phyloP scores from a whole-genome alignment of 2,797 vertebrate genomes.

The Mus caroli region DNA sequence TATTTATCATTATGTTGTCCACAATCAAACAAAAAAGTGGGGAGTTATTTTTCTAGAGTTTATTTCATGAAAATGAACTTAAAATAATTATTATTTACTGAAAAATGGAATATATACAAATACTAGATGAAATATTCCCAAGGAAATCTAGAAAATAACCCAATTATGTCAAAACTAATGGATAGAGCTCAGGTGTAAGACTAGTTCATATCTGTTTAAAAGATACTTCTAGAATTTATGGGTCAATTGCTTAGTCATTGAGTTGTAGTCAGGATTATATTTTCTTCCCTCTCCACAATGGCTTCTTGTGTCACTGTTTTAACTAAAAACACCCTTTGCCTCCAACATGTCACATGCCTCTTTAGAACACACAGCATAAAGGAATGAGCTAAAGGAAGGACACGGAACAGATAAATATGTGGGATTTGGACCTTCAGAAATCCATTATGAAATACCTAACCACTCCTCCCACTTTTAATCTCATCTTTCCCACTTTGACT shows the following conservation, averaged over 20 bases:
- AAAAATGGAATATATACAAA: neutral
- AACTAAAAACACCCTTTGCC: neutral
- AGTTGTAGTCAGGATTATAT: neutral
- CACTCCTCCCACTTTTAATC: neutral
- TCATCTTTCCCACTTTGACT: neutral
- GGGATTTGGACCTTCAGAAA: neutral
- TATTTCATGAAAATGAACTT: neutral
- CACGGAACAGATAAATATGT: neutral
- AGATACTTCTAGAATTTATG: neutral
- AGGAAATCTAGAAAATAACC: neutral
- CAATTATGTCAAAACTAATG: slow-evolving; percentile 10
- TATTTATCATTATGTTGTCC: neutral
- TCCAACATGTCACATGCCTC: neutral
- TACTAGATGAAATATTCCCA: neutral
- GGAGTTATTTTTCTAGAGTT: neutral
- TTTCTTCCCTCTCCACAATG: neutral
- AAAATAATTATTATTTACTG: neutral
- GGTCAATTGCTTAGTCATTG: neutral
- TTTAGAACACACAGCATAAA: neutral
- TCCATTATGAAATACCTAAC: neutral
- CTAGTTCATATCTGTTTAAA: neutral
- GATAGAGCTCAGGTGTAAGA: neutral
- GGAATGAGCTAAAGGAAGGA: neutral
- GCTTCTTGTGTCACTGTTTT: neutral
- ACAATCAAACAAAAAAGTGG: neutral